These are phyloP conservation scores for Eulemur albifrons DNA, from an alignment of 2,797 vertebrate genomes.

Conservation along the genomic window DNA sequence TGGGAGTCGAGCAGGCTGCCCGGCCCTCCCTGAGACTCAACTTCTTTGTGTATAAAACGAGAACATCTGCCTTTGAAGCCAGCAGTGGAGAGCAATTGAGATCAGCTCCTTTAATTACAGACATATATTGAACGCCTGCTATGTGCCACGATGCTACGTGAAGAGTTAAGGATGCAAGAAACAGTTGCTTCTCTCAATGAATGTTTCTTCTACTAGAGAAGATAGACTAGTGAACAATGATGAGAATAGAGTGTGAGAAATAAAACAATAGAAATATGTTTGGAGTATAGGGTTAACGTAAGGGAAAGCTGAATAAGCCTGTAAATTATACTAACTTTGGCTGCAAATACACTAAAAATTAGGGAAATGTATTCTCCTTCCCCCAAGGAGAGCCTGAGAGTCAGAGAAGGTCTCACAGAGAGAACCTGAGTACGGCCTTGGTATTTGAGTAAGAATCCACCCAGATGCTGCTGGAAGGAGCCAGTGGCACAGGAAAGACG, in stretches of 20 bases:
- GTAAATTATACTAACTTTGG: neutral
- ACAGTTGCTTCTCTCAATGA: neutral
- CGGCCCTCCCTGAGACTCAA: neutral
- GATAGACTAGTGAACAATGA: neutral
- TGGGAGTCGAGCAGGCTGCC: neutral
- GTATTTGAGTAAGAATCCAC: neutral
- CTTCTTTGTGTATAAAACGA: neutral
- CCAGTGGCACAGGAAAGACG: rapidly evolving
- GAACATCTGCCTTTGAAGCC: neutral
- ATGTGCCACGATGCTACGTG: rapidly evolving
- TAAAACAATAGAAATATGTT: neutral
- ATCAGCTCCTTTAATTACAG: neutral
- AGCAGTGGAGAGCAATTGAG: neutral
- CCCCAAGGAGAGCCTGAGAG: neutral
- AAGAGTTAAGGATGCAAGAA: neutral
- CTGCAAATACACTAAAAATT: neutral
- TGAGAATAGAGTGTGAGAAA: neutral
- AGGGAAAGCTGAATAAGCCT: neutral
- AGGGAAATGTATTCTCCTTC: neutral
- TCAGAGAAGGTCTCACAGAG: neutral
- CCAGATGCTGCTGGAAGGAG: neutral
- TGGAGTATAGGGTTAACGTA: no score
- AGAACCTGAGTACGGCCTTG: neutral
- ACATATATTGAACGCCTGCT: neutral
- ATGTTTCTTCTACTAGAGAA: neutral